These are phyloP conservation scores for Palythoa heliodiscus DNA, from an alignment of 92 coral and sea anemone genomes.

Conservation along the genomic window DNA sequence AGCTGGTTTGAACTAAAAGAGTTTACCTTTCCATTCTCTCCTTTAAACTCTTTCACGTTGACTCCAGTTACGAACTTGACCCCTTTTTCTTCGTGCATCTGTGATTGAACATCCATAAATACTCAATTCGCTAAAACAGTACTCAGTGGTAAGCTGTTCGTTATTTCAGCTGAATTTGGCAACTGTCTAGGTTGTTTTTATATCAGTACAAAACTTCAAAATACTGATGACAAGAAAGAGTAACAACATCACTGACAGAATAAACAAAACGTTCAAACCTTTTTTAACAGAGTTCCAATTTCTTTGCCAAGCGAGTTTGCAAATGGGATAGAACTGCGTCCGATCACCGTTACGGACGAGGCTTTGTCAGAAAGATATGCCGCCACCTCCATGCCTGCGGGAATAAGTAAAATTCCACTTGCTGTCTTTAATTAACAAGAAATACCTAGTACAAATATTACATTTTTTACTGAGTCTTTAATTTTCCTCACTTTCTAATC, in stretches of 20 bases:
- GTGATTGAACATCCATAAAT: neutral
- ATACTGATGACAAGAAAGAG: neutral
- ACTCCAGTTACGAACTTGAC: slow-evolving; percentile 85
- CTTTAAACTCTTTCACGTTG: slow-evolving; percentile 88
- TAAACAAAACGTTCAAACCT: slow-evolving; percentile 55
- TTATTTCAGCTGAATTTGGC: too few relatives aligned
- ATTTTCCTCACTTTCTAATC: too few relatives aligned
- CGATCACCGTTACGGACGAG: slow-evolving; percentile 83
- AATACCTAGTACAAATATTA: neutral
- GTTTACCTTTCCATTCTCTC: slow-evolving; percentile 79
- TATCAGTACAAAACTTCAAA: neutral
- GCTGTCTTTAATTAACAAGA: neutral
- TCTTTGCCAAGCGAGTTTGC: slow-evolving; percentile 80
- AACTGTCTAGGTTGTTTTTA: neutral
- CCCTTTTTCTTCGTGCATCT: slow-evolving; percentile 90
- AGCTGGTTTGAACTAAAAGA: neutral
- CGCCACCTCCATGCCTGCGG: slow-evolving; percentile 88
- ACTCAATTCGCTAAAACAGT: too few relatives aligned
- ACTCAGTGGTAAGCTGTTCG: too few relatives aligned
- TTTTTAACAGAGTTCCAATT: slow-evolving; percentile 81
- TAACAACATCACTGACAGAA: neutral
- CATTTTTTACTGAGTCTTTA: neutral
- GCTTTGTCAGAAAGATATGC: slow-evolving; percentile 91
- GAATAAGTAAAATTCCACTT: neutral
- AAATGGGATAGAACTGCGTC: slow-evolving; percentile 82